Conservation (phyloP, 2,113 vertebrate species). For the Alethe diademata region DNA sequence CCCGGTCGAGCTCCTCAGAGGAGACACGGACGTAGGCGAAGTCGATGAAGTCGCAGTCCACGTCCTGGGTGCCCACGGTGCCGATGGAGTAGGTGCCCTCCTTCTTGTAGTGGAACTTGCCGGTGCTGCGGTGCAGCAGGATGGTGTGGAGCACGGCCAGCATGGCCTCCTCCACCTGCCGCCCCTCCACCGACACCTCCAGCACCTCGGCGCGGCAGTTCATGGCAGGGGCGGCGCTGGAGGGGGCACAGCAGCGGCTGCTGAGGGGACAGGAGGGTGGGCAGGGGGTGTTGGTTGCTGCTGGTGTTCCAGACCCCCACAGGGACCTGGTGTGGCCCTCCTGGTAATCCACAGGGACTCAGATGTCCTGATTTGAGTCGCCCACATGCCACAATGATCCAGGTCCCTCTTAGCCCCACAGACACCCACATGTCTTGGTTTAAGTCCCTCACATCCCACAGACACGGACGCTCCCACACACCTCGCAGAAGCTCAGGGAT, state of each 20-base stretch:
- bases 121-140: conserved; percentile 93
- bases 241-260: neutral
- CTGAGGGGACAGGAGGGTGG: neutral
- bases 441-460: neutral
- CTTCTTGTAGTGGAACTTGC: conserved; percentile 99
- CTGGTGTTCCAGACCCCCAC: rapidly evolving
- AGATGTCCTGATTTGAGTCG: neutral
- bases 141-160: conserved; percentile 90
- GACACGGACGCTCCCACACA: neutral
- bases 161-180: conserved; percentile 96
- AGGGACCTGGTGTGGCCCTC: neutral
- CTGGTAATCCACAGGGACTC: neutral
- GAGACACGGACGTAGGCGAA: conserved; percentile 92
- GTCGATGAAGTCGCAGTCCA: conserved; percentile 97
- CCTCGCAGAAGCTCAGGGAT: neutral
- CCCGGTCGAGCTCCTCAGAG: conserved; percentile 93
- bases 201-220: conserved; percentile 95
- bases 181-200: conserved; percentile 92
- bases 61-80: conserved; percentile 91
- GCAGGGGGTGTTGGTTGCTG: rapidly evolving
- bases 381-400: too few relatives aligned
- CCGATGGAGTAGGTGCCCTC: conserved; percentile 98
- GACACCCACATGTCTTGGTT: rapidly evolving
- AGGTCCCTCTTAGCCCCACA: neutral
- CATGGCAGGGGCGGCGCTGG: conserved; percentile 63